Conservation (phyloP, 64 coral and sea anemone genomes). For the Actinia tenebrosa region DNA sequence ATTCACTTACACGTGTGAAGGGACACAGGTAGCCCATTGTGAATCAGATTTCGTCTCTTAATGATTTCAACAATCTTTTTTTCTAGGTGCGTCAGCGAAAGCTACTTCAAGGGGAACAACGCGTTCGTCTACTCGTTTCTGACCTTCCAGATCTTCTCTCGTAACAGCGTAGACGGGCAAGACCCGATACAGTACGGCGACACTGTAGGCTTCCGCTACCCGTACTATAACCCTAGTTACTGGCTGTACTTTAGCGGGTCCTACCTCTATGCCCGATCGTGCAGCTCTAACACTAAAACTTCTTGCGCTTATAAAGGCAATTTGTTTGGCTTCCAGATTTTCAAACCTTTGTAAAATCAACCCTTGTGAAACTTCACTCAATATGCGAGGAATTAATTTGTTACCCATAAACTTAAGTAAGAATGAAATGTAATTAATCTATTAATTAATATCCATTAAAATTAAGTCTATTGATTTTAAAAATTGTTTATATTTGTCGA, state of each 20-base stretch:
- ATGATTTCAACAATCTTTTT: neutral
- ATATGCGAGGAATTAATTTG: too few relatives aligned
- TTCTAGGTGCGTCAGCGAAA: constrained; percentile 12
- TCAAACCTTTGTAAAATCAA: constrained; percentile 41
- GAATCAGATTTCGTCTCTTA: neutral
- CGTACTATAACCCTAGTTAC: neutral
- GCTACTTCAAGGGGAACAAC: constrained; percentile 29
- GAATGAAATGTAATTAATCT: too few relatives aligned
- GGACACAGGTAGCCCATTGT: too few relatives aligned
- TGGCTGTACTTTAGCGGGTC: constrained; percentile 38
- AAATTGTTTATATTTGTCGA: too few relatives aligned
- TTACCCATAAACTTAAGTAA: too few relatives aligned
- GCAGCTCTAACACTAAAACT: constrained; percentile 11
- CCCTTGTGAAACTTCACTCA: too few relatives aligned
- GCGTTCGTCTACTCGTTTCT: neutral
- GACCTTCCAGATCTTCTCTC: constrained; percentile 58
- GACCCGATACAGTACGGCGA: constrained; percentile 60
- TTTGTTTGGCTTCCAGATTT: constrained; percentile 54
- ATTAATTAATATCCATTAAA: too few relatives aligned
- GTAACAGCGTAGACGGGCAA: constrained; percentile 36
- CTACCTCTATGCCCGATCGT: constrained; percentile 26
- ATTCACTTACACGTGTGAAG: too few relatives aligned
- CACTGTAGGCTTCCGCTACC: constrained; percentile 52
- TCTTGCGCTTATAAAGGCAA: constrained; percentile 17
- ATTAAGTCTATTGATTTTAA: too few relatives aligned